Evolutionary conservation across 2,888 invertebrate species (phyloP).

Genomic region (Yponomeuta evonymella): DNA sequence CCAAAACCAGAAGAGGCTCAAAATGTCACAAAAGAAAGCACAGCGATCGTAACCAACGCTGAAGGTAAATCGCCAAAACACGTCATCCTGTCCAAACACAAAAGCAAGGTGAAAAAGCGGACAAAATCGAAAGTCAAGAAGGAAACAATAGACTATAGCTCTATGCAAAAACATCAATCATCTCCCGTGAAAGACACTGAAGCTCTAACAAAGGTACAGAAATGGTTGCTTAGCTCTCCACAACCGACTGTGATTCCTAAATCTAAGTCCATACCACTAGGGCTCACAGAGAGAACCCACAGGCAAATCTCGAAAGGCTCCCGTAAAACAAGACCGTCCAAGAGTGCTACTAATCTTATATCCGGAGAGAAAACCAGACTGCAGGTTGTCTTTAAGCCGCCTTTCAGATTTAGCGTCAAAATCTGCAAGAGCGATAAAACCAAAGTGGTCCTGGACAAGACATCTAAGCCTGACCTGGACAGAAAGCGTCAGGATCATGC

Average conservation of each 20-base stretch:
- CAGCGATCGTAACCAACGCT: constrained; percentile 60
- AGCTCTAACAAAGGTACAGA: constrained; percentile 86
- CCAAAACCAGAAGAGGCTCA: constrained; percentile 52
- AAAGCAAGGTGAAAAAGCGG: constrained; percentile 66
- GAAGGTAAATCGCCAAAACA: constrained; percentile 77
- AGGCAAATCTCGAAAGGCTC: constrained; percentile 71
- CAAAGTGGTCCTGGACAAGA: constrained; percentile 77
- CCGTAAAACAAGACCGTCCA: constrained; percentile 74
- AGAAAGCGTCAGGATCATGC: constrained; percentile 44
- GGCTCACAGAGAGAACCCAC: constrained; percentile 75
- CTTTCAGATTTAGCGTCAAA: constrained; percentile 90
- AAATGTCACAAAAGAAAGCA: constrained; percentile 60
- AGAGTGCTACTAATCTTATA: constrained; percentile 83
- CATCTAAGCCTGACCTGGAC: constrained; percentile 67
- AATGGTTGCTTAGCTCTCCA: constrained; percentile 87
- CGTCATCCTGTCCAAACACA: constrained; percentile 66
- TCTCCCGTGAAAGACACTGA: constrained; percentile 75
- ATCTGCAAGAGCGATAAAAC: constrained; percentile 83
- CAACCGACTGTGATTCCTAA: constrained; percentile 80
- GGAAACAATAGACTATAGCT: constrained; percentile 88
- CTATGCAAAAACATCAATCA: constrained; percentile 77
- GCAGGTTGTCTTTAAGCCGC: constrained; percentile 91
- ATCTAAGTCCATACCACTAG: constrained; percentile 89
- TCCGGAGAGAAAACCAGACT: constrained; percentile 82
- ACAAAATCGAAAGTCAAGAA: constrained; percentile 77